A percentile compares a stretch with the other conserved stretches of the same genome.
Evolutionary conservation across 2,888 invertebrate genomes (phyloP).

Genomic region (Plagodis pulveraria): DNA sequence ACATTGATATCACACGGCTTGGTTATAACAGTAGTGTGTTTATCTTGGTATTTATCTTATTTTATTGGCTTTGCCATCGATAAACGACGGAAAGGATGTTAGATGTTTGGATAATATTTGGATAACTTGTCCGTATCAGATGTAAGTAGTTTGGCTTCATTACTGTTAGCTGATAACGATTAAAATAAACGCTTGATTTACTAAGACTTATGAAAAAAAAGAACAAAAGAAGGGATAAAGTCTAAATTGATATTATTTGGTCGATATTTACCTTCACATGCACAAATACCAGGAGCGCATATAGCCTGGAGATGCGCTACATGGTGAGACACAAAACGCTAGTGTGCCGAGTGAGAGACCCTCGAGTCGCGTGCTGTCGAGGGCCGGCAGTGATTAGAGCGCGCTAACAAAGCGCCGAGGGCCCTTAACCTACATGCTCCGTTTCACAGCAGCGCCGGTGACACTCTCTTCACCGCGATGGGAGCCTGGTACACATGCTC

Average conservation of each 20-base stretch:
- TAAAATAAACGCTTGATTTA: neutral
- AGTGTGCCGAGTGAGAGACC: slow-evolving; percentile 66
- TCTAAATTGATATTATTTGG: slow-evolving; percentile 15
- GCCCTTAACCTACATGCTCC: slow-evolving; percentile 83
- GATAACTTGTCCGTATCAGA: slow-evolving; percentile 5
- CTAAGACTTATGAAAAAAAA: neutral
- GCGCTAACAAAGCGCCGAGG: slow-evolving; percentile 81
- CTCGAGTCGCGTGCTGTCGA: slow-evolving; percentile 73
- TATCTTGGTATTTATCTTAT: slow-evolving; percentile 41
- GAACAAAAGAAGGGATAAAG: slow-evolving; percentile 2
- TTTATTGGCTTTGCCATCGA: slow-evolving; percentile 41
- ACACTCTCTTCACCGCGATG: slow-evolving; percentile 68
- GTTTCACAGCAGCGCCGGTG: slow-evolving; percentile 74
- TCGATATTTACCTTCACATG: slow-evolving; percentile 19
- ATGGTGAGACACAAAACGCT: slow-evolving; percentile 78
- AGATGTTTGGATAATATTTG: slow-evolving; percentile 1
- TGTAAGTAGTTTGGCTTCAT: neutral
- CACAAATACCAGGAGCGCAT: slow-evolving; percentile 56
- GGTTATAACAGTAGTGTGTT: slow-evolving; percentile 44
- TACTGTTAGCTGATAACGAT: neutral
- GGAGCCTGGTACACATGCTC: slow-evolving; percentile 63
- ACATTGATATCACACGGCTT: slow-evolving; percentile 44
- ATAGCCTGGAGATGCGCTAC: slow-evolving; percentile 58
- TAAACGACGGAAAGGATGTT: slow-evolving; percentile 9
- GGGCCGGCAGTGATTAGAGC: slow-evolving; percentile 82